These are phyloP conservation scores for Cydia strobilella DNA, from an alignment of 1,140 invertebrate genomes.

Conservation along the genomic window DNA sequence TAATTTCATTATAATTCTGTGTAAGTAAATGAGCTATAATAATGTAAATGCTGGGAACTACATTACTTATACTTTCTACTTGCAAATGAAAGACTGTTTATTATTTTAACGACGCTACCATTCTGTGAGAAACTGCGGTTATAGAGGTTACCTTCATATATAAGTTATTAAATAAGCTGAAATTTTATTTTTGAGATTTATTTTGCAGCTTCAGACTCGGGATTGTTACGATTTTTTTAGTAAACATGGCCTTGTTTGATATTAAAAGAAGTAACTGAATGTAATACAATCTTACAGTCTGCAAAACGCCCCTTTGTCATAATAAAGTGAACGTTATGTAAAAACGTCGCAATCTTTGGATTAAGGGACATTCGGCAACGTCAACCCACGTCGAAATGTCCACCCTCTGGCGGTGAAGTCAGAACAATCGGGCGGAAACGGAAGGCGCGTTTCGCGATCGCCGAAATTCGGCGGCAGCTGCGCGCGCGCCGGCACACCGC, in stretches of 20 bases:
- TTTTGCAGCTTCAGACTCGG: too few relatives aligned
- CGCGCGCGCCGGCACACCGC: constrained; percentile 45
- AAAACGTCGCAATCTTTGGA: constrained; percentile 31
- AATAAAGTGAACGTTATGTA: not conserved
- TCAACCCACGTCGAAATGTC: constrained; percentile 51
- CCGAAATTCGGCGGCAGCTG: constrained; percentile 75
- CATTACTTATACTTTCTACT: not conserved
- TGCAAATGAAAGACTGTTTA: not conserved
- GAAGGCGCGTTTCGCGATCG: constrained; percentile 75
- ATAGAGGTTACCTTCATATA: not conserved
- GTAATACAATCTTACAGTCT: not conserved
- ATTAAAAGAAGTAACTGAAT: not conserved
- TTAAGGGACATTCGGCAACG: constrained; percentile 44
- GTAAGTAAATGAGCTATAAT: not conserved
- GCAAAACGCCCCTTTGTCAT: constrained; percentile 27
- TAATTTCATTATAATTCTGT: not conserved
- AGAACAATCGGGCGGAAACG: constrained; percentile 75
- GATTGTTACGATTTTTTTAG: not conserved
- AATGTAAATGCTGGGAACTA: not conserved
- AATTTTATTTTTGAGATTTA: too few relatives aligned
- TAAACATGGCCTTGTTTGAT: not conserved
- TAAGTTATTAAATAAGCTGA: not conserved
- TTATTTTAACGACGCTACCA: not conserved
- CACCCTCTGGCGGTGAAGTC: constrained; percentile 48
- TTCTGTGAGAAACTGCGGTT: not conserved